Conservation (phyloP, 2,113 vertebrate genomes). For the Acinonyx jubatus region DNA sequence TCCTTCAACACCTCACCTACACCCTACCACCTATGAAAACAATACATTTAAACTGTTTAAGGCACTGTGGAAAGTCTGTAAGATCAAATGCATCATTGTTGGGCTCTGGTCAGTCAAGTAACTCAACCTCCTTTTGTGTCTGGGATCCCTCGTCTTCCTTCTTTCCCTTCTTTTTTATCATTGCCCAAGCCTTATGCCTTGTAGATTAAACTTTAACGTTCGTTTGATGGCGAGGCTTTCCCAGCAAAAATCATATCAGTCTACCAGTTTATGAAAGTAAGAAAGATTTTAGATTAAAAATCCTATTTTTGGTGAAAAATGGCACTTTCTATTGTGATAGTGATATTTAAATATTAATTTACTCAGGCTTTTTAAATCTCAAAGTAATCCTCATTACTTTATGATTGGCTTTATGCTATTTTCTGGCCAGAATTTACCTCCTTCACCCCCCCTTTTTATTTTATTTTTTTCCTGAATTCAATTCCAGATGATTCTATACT, state of each 20-base stretch:
- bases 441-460: rapidly evolving
- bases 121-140: neutral
- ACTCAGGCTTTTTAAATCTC: neutral
- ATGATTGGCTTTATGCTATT: neutral
- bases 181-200: neutral
- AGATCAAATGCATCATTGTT: neutral
- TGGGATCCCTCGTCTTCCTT: neutral
- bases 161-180: neutral
- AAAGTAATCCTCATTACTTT: neutral
- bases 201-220: neutral
- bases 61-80: neutral
- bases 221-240: neutral
- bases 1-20: neutral
- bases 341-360: neutral
- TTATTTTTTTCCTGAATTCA: neutral
- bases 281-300: neutral
- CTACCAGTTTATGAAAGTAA: neutral
- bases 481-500: neutral
- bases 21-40: neutral
- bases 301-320: neutral
- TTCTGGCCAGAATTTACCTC: neutral
- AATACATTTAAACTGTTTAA: neutral
- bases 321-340: neutral
- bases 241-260: neutral
- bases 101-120: neutral